Percentiles rank a stretch among this genome's conserved stretches.
Evolutionary conservation across 1,140 invertebrate genomes (phyloP).

Genomic region (Ooceraea biroi): DNA sequence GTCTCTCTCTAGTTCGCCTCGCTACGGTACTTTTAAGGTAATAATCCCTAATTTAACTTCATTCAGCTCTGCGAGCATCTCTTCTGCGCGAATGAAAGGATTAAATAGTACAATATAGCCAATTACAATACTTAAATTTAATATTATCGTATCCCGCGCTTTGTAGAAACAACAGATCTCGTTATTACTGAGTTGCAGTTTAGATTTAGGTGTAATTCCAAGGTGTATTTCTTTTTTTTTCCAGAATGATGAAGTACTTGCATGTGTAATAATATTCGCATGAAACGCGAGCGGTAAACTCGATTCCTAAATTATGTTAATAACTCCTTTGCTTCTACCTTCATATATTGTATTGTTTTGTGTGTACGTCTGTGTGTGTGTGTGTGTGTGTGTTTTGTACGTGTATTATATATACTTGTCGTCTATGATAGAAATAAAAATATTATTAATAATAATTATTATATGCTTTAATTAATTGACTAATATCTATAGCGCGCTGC

Average conservation of each 20-base stretch:
- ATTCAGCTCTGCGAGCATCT: conserved; percentile 68
- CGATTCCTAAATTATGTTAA: conserved; percentile 74
- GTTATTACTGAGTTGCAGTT: conserved; percentile 73
- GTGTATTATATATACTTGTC: conserved; percentile 51
- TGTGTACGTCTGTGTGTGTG: conserved; percentile 60
- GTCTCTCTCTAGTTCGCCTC: conserved; percentile 75
- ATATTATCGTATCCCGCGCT: conserved; percentile 76
- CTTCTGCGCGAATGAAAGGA: conserved; percentile 68
- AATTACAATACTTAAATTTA: conserved; percentile 81
- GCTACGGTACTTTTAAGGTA: conserved; percentile 60
- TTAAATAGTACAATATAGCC: conserved; percentile 79
- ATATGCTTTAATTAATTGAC: conserved; percentile 77
- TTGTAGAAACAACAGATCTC: conserved; percentile 82
- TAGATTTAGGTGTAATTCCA: conserved; percentile 62
- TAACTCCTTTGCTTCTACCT: conserved; percentile 64
- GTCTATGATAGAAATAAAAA: conserved; percentile 73
- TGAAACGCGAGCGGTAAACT: conserved; percentile 67
- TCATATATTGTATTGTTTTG: conserved; percentile 65
- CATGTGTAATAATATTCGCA: conserved; percentile 67
- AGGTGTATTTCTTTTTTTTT: no score
- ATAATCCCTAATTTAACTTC: conserved; percentile 73
- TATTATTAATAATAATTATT: conserved; percentile 73
- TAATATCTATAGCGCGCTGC: conserved; percentile 76
- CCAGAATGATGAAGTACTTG: conserved; percentile 67
- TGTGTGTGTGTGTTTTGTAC: conserved; percentile 33